These are phyloP conservation scores for Pachyseris speciosa DNA, from an alignment of 64 coral and sea anemone species.

Conservation along the genomic window DNA sequence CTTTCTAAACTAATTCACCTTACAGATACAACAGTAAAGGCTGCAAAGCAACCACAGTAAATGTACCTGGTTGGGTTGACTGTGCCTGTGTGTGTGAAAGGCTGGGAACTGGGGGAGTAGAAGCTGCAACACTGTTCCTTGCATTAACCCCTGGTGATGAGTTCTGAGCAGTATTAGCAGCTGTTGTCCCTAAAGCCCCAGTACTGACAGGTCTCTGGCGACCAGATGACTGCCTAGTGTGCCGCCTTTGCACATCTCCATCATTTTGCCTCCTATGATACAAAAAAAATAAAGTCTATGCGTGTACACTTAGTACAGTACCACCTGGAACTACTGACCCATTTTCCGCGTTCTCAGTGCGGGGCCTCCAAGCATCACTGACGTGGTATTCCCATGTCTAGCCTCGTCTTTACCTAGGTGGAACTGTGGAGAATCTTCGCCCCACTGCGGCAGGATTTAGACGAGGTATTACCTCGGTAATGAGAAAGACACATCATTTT, in stretches of 20 bases:
- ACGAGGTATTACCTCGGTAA: too few species aligned
- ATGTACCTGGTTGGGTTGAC: not conserved
- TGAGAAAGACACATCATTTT: too few species aligned
- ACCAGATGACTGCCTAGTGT: conserved; percentile 48
- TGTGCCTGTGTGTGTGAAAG: conserved; percentile 4
- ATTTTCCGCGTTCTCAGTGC: too few species aligned
- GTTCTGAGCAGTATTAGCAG: conserved; percentile 24
- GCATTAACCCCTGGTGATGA: conserved; percentile 49
- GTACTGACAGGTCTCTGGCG: conserved; percentile 87
- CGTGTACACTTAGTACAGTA: too few species aligned
- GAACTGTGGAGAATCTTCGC: too few species aligned
- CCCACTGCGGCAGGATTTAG: too few species aligned
- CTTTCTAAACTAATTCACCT: not conserved
- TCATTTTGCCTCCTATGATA: conserved; percentile 38
- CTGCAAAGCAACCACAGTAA: not conserved
- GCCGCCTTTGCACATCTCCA: conserved; percentile 78
- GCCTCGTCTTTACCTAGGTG: too few species aligned
- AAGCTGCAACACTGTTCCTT: conserved; percentile 61
- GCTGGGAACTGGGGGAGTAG: conserved; percentile 12
- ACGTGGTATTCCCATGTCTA: too few species aligned
- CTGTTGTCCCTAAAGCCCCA: conserved; percentile 58
- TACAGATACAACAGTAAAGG: not conserved
- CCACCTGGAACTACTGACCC: too few species aligned
- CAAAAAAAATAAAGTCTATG: not conserved
- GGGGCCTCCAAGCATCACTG: too few species aligned